Conservation (phyloP, 2,113 vertebrate species). For the Callospermophilus lateralis region DNA sequence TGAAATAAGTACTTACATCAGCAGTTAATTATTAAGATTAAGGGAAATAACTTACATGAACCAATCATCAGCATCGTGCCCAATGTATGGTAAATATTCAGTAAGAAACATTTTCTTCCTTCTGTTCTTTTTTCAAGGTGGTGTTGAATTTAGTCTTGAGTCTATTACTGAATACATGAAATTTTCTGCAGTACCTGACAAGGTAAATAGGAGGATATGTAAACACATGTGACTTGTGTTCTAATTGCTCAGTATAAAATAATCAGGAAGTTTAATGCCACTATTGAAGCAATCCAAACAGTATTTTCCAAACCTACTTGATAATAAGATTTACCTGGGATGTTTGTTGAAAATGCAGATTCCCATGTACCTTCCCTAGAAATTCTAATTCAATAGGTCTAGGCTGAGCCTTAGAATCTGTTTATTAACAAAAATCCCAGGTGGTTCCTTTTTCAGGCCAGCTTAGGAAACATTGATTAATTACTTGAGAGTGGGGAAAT, state of each 20-base stretch:
- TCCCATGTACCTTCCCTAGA: neutral
- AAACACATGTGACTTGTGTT: neutral
- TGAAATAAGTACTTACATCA: neutral
- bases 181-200: neutral
- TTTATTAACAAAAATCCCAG: conserved; percentile 54
- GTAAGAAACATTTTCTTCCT: neutral
- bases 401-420: neutral
- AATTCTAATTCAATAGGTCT: conserved; percentile 41
- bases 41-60: neutral
- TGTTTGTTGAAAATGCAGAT: neutral
- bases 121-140: neutral
- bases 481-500: conserved; percentile 67
- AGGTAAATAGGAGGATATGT: neutral
- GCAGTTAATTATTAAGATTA: neutral
- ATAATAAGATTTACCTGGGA: neutral
- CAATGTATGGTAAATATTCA: neutral
- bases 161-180: neutral
- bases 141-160: conserved; percentile 17
- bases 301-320: conserved; percentile 2
- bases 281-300: conserved; percentile 30
- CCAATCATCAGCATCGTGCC: neutral
- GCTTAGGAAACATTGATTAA: conserved; percentile 75
- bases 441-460: conserved; percentile 70
- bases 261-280: neutral
- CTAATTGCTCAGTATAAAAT: neutral